phyloP scores from a whole-genome alignment of 2,113 vertebrate genomes.

The Syrmaticus mikado region DNA sequence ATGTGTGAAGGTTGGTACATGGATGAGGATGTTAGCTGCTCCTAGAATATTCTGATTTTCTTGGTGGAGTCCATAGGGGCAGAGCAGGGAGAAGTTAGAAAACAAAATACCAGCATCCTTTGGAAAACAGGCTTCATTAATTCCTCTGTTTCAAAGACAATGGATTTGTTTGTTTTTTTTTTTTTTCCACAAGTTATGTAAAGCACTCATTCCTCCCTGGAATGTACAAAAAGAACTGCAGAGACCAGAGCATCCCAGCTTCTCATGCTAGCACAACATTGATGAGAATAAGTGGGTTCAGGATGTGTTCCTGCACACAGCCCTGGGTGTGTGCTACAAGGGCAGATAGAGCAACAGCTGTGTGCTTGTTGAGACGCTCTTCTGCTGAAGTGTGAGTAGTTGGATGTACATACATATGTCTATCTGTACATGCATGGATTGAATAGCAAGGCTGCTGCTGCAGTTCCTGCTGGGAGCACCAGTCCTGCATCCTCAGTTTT shows the following conservation, averaged over 20 bases:
- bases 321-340: neutral
- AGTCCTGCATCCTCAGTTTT: neutral
- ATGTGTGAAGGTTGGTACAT: neutral
- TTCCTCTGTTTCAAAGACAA: neutral
- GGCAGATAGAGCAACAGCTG: neutral
- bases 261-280: neutral
- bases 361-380: neutral
- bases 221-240: neutral
- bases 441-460: neutral
- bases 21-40: neutral
- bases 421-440: fast-evolving
- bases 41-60: neutral
- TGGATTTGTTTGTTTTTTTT: neutral
- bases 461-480: neutral
- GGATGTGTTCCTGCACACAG: neutral
- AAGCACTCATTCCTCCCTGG: neutral
- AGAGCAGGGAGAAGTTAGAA: neutral
- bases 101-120: neutral
- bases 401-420: neutral
- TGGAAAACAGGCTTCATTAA: neutral
- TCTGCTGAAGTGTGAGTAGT: neutral
- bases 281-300: neutral
- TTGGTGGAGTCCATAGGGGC: neutral
- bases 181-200: neutral
- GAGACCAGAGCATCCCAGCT: neutral